Conservation (phyloP, 2,888 invertebrate genomes). For the Xiphydria camelus region DNA sequence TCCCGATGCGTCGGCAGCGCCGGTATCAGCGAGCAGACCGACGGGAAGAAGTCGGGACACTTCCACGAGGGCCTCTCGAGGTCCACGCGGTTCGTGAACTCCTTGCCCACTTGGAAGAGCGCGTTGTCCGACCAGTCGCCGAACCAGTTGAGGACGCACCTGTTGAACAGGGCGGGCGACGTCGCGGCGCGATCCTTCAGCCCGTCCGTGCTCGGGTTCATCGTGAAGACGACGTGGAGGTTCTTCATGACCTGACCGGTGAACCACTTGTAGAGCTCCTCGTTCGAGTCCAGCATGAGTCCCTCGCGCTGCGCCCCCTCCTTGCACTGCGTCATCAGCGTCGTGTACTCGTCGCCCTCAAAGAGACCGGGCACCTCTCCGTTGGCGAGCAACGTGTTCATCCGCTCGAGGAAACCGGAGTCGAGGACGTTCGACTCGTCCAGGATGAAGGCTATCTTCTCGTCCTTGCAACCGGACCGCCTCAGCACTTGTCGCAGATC, state of each 20-base stretch:
- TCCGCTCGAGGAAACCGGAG: slow-evolving; percentile 97
- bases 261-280: slow-evolving; percentile 99
- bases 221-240: slow-evolving; percentile 99
- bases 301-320: slow-evolving; percentile 98
- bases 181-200: slow-evolving; percentile 98
- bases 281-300: slow-evolving; percentile 96
- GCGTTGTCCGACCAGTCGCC: slow-evolving; percentile 99
- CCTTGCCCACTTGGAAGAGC: slow-evolving; percentile 92
- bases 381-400: slow-evolving; percentile 98
- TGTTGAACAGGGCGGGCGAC: slow-evolving; percentile 97
- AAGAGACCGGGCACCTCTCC: slow-evolving; percentile 96
- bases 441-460: slow-evolving; percentile 98
- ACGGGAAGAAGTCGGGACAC: slow-evolving; percentile 88
- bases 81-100: slow-evolving; percentile 95
- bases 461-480: slow-evolving; percentile 89
- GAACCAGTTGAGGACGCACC: slow-evolving; percentile 99
- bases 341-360: slow-evolving; percentile 97
- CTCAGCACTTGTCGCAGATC: slow-evolving; percentile 88
- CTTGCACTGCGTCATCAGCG: slow-evolving; percentile 99
- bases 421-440: slow-evolving; percentile 99
- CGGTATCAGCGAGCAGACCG: slow-evolving; percentile 78
- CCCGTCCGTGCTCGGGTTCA: slow-evolving; percentile 99
- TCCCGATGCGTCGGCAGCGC: slow-evolving; percentile 83
- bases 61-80: slow-evolving; percentile 85
- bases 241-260: slow-evolving; percentile 99